Evolutionary conservation across 2,888 invertebrate genomes (phyloP), one percentile per base, ranked within the genome.

Genomic region (Drosophila glabriapex): DNA sequence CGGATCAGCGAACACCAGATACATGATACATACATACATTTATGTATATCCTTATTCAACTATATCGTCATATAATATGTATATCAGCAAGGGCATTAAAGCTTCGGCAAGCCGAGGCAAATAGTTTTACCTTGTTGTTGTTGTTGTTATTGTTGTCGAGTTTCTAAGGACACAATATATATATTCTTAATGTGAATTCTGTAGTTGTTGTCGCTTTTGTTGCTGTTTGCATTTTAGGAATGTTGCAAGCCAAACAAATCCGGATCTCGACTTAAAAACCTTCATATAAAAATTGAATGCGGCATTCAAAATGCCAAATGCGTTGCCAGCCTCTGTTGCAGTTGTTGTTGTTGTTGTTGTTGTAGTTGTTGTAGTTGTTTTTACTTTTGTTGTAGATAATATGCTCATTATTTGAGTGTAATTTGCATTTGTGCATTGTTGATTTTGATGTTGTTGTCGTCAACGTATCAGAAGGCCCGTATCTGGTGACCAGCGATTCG

Each of bases 401-500:
- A 35, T 56, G 68, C 55, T 68, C 54, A 31, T 43, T 90, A 91
- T 89, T 73, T 62, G 6, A 52, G 52, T 37, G 53, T 16, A 37
- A 53, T 61, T 52, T 64, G 25, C 52, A 58, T 72, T 53, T 61
- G 61, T 63, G 33, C 14, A 41, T 52, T 59, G 52, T 43, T 68
- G 49, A 46, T 46, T 25, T 59, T 19, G 54, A 46, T 41, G 61
- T 69, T 73, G 67, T 28, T 65, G 82, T 73, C 91, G 93, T 91
- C 93, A 93, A 92, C 93, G 93, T 92, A 93, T 92, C 86, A 93
- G 80, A 67, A 93, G 87, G 54, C 93, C 93, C 68, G 93, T 91
- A 73, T 93, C 93, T 49, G 93, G 91, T 52, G 93, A 92, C 93
- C 93, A 93, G 72, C 93, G 93, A 86, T 93, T 93, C 81, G 93